Base-by-base conservation (phyloP, 53 echinoderm and acorn worm genomes). In the Mesocentrotus franciscanus region DNA sequence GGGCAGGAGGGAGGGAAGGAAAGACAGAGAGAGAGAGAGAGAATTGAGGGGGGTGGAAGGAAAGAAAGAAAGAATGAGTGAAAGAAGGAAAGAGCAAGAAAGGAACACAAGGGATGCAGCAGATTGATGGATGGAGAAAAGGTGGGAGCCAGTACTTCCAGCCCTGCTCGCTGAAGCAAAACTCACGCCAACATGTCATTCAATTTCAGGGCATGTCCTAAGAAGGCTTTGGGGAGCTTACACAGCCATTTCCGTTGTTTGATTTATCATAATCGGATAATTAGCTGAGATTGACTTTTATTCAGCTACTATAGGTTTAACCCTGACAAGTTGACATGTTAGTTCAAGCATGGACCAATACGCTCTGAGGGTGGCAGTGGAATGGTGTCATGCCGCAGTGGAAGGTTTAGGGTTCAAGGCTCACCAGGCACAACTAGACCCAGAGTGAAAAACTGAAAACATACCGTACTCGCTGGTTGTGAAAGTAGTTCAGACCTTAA, bases 231-330 rank as follows among this genome's bases (percentile, higher is more conserved):
- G 11, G 70, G 42, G 35, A 32, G 91, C 64, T 91, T 91, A 91
- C 36, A 20, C 70, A 20, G 91, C 92, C 49, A 74, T 92, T 92
- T 92, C 92, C 92, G 92, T 74, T 92, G 92, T 92, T 92, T 92
- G 91, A 91, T 66, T 91, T 62, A 91, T 91, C 42, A 39, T 91
- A 92, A 72, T 71, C 92, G 56, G 92, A 42, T 92, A 92, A 92
- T 92, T 72, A 92, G 92, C 92, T 16, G 27, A 58, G 75, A 42
- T 92, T 92, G 75, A 71, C 56, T 92, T 92, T 92, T 57, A 71
- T 62, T 91, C 61, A 64, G 66, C 66, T 64, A 36, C 36, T 35
- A 18, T 64, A 24, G 91, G 20, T 66, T 91, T 66, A 91, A 66
- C 62, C 36, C 66, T 62, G 90, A 90, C 90, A 68, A 39, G 91